Conservation (phyloP, 2,113 vertebrate genomes). For the Felis chaus region DNA sequence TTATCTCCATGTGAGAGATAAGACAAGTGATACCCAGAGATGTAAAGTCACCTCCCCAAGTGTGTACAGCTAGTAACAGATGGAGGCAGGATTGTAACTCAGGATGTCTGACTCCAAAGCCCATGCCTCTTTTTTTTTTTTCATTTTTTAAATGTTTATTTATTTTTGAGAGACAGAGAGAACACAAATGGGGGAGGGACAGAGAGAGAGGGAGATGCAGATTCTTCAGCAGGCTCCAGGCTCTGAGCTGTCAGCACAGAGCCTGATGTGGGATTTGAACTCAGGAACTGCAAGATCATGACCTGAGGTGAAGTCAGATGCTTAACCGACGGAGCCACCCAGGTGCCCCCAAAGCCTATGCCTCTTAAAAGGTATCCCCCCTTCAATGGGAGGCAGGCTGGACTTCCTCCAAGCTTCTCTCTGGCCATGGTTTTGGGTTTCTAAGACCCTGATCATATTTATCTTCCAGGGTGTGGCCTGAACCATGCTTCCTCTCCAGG, state of each 20-base stretch:
- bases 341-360: no score
- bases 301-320: no score
- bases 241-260: no score
- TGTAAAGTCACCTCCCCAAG: neutral
- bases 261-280: no score
- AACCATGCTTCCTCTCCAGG: rapidly evolving
- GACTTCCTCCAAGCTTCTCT: neutral
- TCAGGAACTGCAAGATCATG: no score
- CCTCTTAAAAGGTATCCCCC: rapidly evolving
- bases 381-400: neutral
- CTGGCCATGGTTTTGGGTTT: neutral
- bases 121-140: no score
- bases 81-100: neutral
- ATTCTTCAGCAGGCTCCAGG: no score
- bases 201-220: no score
- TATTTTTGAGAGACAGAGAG: no score
- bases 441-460: neutral
- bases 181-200: no score
- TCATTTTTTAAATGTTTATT: no score
- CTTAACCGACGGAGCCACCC: no score
- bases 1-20: neutral
- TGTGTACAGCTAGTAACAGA: neutral
- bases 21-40: neutral
- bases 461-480: rapidly evolving
- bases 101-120: neutral